These are phyloP conservation scores for Pungitius pungitius DNA, from an alignment of 2,113 vertebrate species.

Conservation along the genomic window DNA sequence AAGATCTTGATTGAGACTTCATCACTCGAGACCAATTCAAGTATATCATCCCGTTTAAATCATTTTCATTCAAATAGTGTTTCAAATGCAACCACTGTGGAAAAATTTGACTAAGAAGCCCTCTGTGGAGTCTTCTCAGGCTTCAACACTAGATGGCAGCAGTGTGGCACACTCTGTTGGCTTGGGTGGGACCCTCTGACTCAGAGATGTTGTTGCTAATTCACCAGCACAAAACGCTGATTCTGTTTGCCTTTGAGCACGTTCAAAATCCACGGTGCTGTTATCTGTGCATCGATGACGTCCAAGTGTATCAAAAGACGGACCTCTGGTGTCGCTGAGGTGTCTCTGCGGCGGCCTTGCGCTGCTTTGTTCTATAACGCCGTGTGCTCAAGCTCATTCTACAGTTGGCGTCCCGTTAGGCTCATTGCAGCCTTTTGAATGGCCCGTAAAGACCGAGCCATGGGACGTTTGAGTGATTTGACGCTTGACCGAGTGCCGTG, in stretches of 20 bases:
- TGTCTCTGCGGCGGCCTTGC: neutral
- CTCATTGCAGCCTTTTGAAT: conserved; percentile 41
- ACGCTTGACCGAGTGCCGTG: conserved; percentile 52
- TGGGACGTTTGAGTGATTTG: conserved; percentile 52
- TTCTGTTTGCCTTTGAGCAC: neutral
- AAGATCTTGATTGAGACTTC: neutral
- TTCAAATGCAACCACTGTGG: neutral
- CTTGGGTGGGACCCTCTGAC: conserved; percentile 45
- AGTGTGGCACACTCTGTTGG: conserved; percentile 22
- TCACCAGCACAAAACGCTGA: conserved; percentile 28
- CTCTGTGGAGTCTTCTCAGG: neutral
- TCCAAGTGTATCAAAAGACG: neutral
- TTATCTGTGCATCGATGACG: neutral
- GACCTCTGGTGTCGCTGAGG: neutral
- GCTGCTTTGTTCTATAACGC: neutral
- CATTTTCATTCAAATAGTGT: neutral
- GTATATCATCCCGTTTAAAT: neutral
- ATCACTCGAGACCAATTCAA: neutral
- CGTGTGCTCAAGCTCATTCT: neutral
- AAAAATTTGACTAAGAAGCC: neutral
- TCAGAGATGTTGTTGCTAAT: conserved; percentile 28
- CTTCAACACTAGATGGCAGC: conserved; percentile 67
- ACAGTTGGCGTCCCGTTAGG: conserved; percentile 25
- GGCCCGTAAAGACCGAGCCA: conserved; percentile 44
- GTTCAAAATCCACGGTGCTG: neutral